Percentiles rank a stretch among this genome's conserved stretches.
Evolutionary conservation across 2,888 invertebrate species (phyloP).

Genomic region (Aleiodes leptofemur): DNA sequence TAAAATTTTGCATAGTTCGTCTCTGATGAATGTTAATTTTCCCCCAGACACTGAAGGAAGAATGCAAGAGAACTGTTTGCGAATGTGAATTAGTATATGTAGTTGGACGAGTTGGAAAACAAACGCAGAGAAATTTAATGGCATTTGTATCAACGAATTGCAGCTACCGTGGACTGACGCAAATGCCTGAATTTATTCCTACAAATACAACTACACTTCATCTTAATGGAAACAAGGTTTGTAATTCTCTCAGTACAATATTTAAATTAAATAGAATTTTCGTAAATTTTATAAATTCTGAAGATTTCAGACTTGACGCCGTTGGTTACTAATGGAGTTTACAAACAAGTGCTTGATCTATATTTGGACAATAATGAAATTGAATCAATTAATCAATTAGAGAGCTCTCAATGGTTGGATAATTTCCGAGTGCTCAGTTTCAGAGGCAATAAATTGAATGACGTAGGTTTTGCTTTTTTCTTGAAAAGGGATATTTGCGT

Average conservation of each 20-base stretch:
- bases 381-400: constrained; percentile 81
- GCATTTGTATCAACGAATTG: constrained; percentile 85
- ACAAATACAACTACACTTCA: constrained; percentile 81
- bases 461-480: constrained; percentile 76
- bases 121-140: constrained; percentile 73
- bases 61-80: constrained; percentile 80
- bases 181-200: constrained; percentile 81
- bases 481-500: no score
- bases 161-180: constrained; percentile 77
- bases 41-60: constrained; percentile 77
- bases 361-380: constrained; percentile 87
- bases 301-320: constrained; percentile 81
- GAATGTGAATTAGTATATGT: constrained; percentile 81
- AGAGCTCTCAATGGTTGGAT: constrained; percentile 87
- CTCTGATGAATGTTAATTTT: not conserved
- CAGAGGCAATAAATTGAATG: constrained; percentile 83
- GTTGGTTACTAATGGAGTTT: constrained; percentile 81
- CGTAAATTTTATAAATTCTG: not conserved
- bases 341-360: constrained; percentile 83
- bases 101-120: constrained; percentile 75
- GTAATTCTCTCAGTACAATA: not conserved
- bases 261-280: constrained; percentile 16
- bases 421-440: constrained; percentile 87
- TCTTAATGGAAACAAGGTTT: constrained; percentile 82
- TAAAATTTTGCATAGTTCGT: constrained; percentile 19